Base-by-base conservation (phyloP, 2,113 vertebrate genomes). In the Elaphurus davidianus region DNA sequence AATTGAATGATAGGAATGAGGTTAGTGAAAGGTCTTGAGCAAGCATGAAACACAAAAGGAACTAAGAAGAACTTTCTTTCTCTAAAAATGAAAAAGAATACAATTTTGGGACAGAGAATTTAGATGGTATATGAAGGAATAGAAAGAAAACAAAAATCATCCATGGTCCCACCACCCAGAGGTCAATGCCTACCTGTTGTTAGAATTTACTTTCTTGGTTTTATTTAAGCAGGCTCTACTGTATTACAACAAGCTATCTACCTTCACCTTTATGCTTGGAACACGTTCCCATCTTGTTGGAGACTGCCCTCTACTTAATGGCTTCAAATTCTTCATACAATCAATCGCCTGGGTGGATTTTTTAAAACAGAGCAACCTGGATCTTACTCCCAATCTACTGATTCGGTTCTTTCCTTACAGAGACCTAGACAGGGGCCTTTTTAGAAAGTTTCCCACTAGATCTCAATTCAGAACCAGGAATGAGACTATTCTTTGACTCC, bases 31-130 rank as follows among this genome's bases (percentile, higher is more conserved):
- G 12, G 1, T 79, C 62, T 81, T 47, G 33, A 79, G 28, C 36
- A 74, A 40, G 25, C 19, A 71, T n/a, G 59, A 59, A 90, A 83
- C 54, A 82, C 2, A 47, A 67, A 81, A 81, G 71, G 12, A 97
- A 30, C 4, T 7, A 54, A 43, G 43, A 91, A 91, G 60, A 81
- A 30, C 28, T 71, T 60, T 40, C 36, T 40, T 40, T 55, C 40
- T 90, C 83, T 91, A 55, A 50, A 84, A 47, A 45, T 36, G 36
- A 33, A 78, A 60, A 93, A 52, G 4, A 54, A 87, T 74, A 50
- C 13, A 64, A 47, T 86, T 81, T 88, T 71, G 60, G 59, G 84
- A 47, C 27, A 88, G 54, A 90, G 87, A 94, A 83, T 64, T 36
- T 79, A 59, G 43, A 47, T 50, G 59, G n/a, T 40, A 82, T 2